Percentiles rank a stretch among this genome's conserved stretches.
These are phyloP conservation scores for Carettochelys insculpta DNA, from an alignment of 2,113 vertebrate species.

Conservation along the genomic window DNA sequence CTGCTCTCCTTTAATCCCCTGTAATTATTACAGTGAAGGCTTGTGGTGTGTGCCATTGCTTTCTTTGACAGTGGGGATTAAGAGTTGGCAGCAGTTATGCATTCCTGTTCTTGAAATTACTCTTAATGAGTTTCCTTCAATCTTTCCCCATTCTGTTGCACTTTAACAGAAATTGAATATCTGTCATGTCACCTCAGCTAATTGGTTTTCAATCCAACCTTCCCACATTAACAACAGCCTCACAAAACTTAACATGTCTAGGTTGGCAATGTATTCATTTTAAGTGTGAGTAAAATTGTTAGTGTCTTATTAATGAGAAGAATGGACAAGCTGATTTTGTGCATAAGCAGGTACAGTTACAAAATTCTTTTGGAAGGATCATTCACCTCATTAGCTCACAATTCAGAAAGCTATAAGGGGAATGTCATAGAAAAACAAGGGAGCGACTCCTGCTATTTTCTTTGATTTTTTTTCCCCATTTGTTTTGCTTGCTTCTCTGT, in stretches of 20 bases:
- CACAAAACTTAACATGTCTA: not conserved
- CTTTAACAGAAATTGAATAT: not conserved
- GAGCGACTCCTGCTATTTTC: not conserved
- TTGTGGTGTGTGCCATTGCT: not conserved
- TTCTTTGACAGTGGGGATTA: not conserved
- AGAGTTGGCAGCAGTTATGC: not conserved
- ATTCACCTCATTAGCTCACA: not conserved
- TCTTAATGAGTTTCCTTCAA: not conserved
- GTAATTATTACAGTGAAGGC: not conserved
- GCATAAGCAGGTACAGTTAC: not conserved
- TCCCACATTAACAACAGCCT: not conserved
- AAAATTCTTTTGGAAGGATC: not conserved
- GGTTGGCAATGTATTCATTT: accelerated
- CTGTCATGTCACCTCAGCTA: accelerated
- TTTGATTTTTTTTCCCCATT: too few relatives aligned
- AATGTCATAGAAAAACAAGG: not conserved
- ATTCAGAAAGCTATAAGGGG: not conserved
- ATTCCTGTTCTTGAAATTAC: not conserved
- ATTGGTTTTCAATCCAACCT: not conserved
- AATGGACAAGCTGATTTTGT: accelerated
- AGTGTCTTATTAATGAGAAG: not conserved
- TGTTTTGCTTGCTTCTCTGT: not conserved
- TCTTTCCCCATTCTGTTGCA: not conserved
- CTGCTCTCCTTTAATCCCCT: not conserved
- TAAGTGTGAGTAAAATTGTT: not conserved